Evolutionary conservation across 2,113 vertebrate species (phyloP), one percentile per base, ranked within the genome.

Genomic region (Anarrhichthys ocellatus): DNA sequence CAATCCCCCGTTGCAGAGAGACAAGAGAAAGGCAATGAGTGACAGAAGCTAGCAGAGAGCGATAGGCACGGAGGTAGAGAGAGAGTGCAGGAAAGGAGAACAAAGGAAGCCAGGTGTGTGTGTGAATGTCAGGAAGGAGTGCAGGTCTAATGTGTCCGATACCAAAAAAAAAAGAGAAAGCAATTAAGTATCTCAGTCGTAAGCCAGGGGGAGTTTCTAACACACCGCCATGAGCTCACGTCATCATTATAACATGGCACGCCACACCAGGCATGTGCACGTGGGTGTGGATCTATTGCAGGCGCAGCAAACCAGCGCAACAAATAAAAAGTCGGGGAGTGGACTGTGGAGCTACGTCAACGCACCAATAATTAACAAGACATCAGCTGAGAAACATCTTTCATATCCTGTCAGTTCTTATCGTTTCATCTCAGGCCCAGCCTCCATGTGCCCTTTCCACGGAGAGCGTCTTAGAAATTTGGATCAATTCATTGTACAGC

Each of bases 1-100:
- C 90, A 93, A 93, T 90, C 93, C 86, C 91, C 78, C 81, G 80
- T 64, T 40, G 61, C 72, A 80, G 78, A 59, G 46, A 90, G 84
- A 89, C 76, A 68, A 88, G 85, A 88, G 85, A 86, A 58, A 67
- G 76, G 84, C 87, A 86, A 67, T 64, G 62, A 82, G 67, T 15
- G 64, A 83, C 73, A 77, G 52, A 66, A 36, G 66, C 56, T 29
- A 32, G 64, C 22, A 27, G 50, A 76, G 76, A 76, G 66, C 74
- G 79, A 73, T n/a, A 82, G 52, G 59, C 20, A 48, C 34, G 66
- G 52, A 70, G 48, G 32, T 36, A 69, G 81, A 40, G 44, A 76
- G 64, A 65, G 75, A 40, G 70, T 32, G 29, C 24, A 82, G 78
- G n/a, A 48, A 76, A 73, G 44, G 68, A 80, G 75, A 84, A 86